These are phyloP conservation scores for Nasonia vitripennis DNA, from an alignment of 1,140 invertebrate species.

Conservation along the genomic window DNA sequence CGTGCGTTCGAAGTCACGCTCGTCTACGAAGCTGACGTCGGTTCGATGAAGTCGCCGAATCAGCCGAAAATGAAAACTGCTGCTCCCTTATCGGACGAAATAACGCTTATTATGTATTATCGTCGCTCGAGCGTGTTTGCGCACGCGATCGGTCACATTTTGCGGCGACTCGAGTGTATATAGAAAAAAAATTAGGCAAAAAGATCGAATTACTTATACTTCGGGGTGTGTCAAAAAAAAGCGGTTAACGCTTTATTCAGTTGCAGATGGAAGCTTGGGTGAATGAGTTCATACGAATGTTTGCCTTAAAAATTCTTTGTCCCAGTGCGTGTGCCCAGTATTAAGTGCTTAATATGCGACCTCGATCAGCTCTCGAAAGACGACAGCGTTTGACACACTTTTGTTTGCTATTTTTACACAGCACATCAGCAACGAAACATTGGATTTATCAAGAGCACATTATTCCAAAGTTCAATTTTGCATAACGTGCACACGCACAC, in stretches of 20 bases:
- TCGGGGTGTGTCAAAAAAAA: too few relatives aligned
- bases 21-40: not conserved
- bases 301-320: not conserved
- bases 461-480: not conserved
- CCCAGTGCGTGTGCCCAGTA: not conserved
- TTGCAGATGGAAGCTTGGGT: not conserved
- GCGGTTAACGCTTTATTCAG: too few relatives aligned
- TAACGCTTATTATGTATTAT: not conserved
- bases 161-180: not conserved
- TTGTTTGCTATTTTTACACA: too few relatives aligned
- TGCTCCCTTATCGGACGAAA: not conserved
- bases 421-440: too few relatives aligned
- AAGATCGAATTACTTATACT: too few relatives aligned
- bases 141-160: too few relatives aligned
- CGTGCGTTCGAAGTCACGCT: not conserved
- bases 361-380: too few relatives aligned
- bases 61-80: not conserved
- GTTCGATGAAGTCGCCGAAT: not conserved
- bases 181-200: not conserved
- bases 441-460: too few relatives aligned
- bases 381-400: too few relatives aligned
- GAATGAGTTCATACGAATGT: not conserved
- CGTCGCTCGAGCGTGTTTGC: not conserved
- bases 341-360: not conserved
- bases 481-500: too few relatives aligned